Evolutionary conservation across 2,797 vertebrate species (phyloP).

Genomic region (Rallus crepitans): DNA sequence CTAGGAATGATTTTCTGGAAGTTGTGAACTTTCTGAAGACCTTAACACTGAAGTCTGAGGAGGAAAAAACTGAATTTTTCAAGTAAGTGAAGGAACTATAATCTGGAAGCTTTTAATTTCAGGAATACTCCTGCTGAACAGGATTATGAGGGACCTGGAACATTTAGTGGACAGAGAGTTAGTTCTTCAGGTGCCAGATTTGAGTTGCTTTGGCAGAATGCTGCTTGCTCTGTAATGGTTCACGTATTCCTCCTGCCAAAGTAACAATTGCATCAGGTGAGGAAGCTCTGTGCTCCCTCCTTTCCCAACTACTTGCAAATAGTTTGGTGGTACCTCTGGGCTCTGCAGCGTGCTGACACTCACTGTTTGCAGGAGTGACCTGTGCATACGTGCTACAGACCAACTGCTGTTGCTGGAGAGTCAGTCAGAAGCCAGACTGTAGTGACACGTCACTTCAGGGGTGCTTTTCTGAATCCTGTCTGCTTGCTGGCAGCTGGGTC

Average conservation of each 20-base stretch:
- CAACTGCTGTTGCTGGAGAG: not conserved
- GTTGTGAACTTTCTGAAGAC: constrained; percentile 96
- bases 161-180: not conserved
- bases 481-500: not conserved
- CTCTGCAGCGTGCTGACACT: not conserved
- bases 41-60: constrained; percentile 94
- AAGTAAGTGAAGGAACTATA: constrained; percentile 86
- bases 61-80: constrained; percentile 98
- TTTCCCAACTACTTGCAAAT: not conserved
- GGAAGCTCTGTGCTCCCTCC: not conserved
- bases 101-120: not conserved
- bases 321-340: not conserved
- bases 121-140: not conserved
- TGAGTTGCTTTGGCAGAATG: not conserved
- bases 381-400: not conserved
- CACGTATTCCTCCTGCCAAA: not conserved
- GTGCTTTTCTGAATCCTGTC: not conserved
- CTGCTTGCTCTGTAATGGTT: not conserved
- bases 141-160: not conserved
- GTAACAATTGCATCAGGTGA: not conserved
- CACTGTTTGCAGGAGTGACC: accelerated
- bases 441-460: not conserved
- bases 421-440: not conserved
- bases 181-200: not conserved
- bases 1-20: constrained; percentile 96